These are phyloP conservation scores for Lophochroa leadbeateri DNA, from an alignment of 2,113 vertebrate species.

Conservation along the genomic window DNA sequence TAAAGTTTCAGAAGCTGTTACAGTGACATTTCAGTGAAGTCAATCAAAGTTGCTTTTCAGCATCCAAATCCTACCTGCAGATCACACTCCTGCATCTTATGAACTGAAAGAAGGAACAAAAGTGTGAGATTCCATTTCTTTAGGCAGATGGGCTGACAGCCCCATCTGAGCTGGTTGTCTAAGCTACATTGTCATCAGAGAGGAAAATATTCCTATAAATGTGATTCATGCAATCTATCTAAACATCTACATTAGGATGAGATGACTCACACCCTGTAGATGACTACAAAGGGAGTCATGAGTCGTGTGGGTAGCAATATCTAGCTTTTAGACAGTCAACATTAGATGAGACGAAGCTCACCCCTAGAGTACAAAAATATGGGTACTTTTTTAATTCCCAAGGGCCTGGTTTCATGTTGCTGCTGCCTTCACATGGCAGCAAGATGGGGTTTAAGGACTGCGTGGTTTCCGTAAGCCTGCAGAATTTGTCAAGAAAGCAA, in stretches of 20 bases:
- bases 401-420: neutral
- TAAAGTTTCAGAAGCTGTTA: neutral
- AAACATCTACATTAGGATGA: neutral
- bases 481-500: neutral
- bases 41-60: neutral
- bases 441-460: neutral
- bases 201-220: neutral
- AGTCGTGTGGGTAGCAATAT: fast-evolving
- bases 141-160: neutral
- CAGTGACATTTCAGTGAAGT: neutral
- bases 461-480: neutral
- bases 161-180: neutral
- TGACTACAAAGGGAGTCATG: neutral
- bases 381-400: neutral
- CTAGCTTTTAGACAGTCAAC: neutral
- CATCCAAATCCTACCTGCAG: neutral
- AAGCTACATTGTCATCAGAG: neutral
- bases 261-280: neutral
- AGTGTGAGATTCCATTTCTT: neutral
- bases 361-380: neutral
- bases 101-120: neutral
- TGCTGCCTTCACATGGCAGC: neutral
- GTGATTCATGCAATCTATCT: neutral
- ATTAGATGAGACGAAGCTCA: neutral
- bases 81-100: neutral